These are phyloP conservation scores for Drosophila trapezifrons DNA, from an alignment of 1,140 invertebrate species.

Conservation along the genomic window DNA sequence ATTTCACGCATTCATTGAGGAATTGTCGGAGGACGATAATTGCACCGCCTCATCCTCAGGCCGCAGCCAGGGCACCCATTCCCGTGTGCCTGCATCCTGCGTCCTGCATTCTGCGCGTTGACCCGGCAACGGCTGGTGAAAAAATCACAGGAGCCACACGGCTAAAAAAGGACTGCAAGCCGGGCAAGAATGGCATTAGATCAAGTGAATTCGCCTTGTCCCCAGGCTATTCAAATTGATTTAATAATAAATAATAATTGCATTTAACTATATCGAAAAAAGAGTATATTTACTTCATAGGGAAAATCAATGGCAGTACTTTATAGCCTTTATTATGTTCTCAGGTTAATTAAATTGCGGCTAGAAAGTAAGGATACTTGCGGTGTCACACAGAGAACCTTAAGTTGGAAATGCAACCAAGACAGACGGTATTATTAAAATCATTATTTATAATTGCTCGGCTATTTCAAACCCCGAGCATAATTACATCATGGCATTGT, in stretches of 20 bases:
- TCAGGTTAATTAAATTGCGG: not conserved
- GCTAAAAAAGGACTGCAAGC: too few relatives aligned
- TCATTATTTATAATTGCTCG: conserved; percentile 16
- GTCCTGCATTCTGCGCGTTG: conserved; percentile 9
- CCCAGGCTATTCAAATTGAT: too few relatives aligned
- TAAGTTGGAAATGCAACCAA: not conserved
- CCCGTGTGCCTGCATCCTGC: not conserved
- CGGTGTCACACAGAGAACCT: not conserved
- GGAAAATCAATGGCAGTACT: too few relatives aligned
- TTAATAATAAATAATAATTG: too few relatives aligned
- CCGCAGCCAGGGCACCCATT: not conserved
- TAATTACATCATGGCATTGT: conserved; percentile 17
- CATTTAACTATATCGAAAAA: too few relatives aligned
- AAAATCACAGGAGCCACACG: not conserved
- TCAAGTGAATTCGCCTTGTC: too few relatives aligned
- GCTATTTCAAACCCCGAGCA: not conserved
- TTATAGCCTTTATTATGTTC: too few relatives aligned
- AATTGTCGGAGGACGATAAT: conserved; percentile 68
- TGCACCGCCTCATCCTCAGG: conserved; percentile 51
- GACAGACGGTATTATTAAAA: not conserved
- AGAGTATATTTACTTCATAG: too few relatives aligned
- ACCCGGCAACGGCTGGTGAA: not conserved
- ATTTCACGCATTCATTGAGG: conserved; percentile 78
- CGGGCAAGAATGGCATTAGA: too few relatives aligned
- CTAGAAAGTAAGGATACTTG: not conserved